Base-by-base conservation (phyloP, 2,888 invertebrate species). In the Crematogaster levior region DNA sequence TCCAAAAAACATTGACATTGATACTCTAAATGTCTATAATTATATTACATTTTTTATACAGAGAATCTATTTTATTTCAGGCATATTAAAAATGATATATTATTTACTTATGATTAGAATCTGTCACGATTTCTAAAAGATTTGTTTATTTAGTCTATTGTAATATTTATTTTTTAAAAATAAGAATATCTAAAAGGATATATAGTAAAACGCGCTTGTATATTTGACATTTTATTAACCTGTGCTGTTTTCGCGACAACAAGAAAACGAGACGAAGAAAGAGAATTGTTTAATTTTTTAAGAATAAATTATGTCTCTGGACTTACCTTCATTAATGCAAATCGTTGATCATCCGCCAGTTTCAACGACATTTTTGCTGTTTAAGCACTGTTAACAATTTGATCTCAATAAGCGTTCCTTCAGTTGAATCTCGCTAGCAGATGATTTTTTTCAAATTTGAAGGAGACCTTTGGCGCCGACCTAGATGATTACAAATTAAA, bases 311-410 rank as follows among this genome's bases (percentile, higher is more conserved):
- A 48, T 63, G 18, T 27, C 2, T 43, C 1, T 15, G 0, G 3
- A 91, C 91, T 94, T 95, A 97, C 97, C 96, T 97, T 97, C 97
- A 97, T 97, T 85, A 97, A 95, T 21, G 97, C 96, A 92, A 97
- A 97, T 88, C 96, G 95, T 92, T 97, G 97, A 91, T 97, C 97
- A 93, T 97, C 97, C 72, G 96, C 96, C 85, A 97, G 95, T 77
- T 96, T 96, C 82, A 96, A 93, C 18, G 95, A 90, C 92, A 92
- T 93, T 27, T 60, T 88, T 53, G 7, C 15, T 72, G 37, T 9
- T 74, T 34, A 12, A 12, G 4, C 15, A 6, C 24, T 12, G 66
- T 68, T 37, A n/a, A 18, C 21, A 6, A 74, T 63, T 27, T 37
- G 10, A 18, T 46, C 18, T 3, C 56, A 21, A 34, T 48, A 24